Evolutionary conservation across 2,113 vertebrate genomes (phyloP), one percentile per base, ranked within the genome.

Genomic region (Cheirogaleus medius): DNA sequence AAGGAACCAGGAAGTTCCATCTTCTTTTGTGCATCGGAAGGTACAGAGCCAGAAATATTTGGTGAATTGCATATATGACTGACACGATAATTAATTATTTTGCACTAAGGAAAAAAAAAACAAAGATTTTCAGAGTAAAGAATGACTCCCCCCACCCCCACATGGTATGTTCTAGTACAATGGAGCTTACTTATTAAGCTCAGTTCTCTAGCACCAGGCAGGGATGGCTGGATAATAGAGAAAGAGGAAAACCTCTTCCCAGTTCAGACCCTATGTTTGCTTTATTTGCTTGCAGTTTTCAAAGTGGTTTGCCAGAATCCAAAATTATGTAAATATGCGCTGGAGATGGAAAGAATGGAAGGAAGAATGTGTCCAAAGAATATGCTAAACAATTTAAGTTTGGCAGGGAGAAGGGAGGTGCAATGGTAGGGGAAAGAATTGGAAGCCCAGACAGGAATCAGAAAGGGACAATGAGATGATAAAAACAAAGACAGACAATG

Each of bases 71-170:
- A 80, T 83, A 86, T 91, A 56, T 84, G 74, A 91, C 87, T 69
- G 44, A 71, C 60, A 68, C 7, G 39, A 25, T 34, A 74, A 13
- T 85, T 95, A 73, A 54, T 84, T 64, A 64, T 60, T 39, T 81
- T 73, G n/a, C 60, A 95, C 49, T 44, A 77, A 94, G 68, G 8
- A 91, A 94, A 74, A 60, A 95, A 60, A 87, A 90, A 69, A 44
- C 44, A 15, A 95, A 83, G 60, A 56, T 58, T 60, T 64, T 15
- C 25, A 42, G 25, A 60, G 69, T 84, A 14, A 82, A 81, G 52
- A 60, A 25, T 73, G 52, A n/a, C 12, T 23, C 52, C 52, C 25
- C 49, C 13, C 13, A 10, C 10, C 86, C 42, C 34, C 69, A 10
- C 14, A 25, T 15, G 37, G 49, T 32, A 56, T 37, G 74, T 68